Conservation (phyloP, 2,113 vertebrate species). For the Illadopsis cleaveri region DNA sequence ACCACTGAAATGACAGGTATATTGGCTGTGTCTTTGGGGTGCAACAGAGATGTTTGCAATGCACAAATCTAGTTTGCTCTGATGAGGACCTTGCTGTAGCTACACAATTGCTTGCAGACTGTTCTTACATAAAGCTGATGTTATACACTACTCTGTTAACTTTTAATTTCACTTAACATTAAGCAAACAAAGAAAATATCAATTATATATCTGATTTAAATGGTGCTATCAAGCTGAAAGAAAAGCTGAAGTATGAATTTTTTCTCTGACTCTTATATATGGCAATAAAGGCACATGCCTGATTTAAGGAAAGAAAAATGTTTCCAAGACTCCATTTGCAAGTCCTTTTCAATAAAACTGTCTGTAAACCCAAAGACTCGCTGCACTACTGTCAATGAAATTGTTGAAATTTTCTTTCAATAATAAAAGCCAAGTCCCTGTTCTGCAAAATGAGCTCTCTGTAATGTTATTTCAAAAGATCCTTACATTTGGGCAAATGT, state of each 20-base stretch:
- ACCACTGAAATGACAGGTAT: neutral
- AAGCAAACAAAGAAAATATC: neutral
- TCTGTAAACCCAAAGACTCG: neutral
- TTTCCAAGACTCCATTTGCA: neutral
- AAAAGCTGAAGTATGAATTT: neutral
- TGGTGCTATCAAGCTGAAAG: neutral
- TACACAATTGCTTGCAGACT: neutral
- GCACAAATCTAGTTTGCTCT: neutral
- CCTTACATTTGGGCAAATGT: neutral
- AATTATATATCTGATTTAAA: neutral
- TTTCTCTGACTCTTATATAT: neutral
- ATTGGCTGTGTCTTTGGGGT: neutral
- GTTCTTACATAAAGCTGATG: neutral
- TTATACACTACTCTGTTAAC: neutral
- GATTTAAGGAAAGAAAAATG: neutral
- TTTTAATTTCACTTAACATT: neutral
- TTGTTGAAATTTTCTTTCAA: neutral
- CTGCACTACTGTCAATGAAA: neutral
- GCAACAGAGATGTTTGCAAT: neutral
- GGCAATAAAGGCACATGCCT: neutral
- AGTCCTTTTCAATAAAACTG: neutral
- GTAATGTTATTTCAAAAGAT: neutral
- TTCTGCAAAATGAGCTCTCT: neutral
- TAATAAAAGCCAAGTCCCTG: neutral
- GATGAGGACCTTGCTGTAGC: neutral